Evolutionary conservation across 2,113 vertebrate genomes (phyloP).

Genomic region (Microtus pennsylvanicus): DNA sequence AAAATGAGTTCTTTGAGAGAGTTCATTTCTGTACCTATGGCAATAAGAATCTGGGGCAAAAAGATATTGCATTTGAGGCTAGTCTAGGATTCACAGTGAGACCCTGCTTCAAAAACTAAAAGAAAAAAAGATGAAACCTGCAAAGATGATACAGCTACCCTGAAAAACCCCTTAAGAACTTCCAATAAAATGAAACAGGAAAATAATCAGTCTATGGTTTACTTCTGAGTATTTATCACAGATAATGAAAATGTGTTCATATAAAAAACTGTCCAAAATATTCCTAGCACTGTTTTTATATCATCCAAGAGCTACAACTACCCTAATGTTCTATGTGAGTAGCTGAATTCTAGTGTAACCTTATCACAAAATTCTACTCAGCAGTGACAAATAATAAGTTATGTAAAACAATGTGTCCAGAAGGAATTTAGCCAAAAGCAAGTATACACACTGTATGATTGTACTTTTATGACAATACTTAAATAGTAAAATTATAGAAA

Average conservation of each 20-base stretch:
- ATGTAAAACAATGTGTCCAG: no score
- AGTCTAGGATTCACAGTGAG: neutral
- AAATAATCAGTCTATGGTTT: neutral
- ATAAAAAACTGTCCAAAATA: neutral
- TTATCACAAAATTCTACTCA: neutral
- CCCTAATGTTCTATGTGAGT: neutral
- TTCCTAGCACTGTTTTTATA: neutral
- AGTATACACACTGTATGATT: fast-evolving
- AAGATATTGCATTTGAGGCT: neutral
- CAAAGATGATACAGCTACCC: neutral
- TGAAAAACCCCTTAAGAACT: neutral
- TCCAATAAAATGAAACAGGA: neutral
- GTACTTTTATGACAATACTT: no score
- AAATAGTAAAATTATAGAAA: neutral
- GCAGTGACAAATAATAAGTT: neutral
- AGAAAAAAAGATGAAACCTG: neutral
- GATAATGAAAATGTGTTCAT: neutral
- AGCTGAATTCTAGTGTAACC: neutral
- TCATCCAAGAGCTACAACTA: neutral
- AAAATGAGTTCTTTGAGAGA: neutral
- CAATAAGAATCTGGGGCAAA: neutral
- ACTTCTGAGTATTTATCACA: neutral
- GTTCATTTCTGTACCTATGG: neutral
- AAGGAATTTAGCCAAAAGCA: neutral
- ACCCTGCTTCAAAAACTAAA: neutral